A percentile compares a stretch with the other conserved stretches of the same genome.
phyloP scores from a whole-genome alignment of 2,888 invertebrate genomes.

The Thera britannica region DNA sequence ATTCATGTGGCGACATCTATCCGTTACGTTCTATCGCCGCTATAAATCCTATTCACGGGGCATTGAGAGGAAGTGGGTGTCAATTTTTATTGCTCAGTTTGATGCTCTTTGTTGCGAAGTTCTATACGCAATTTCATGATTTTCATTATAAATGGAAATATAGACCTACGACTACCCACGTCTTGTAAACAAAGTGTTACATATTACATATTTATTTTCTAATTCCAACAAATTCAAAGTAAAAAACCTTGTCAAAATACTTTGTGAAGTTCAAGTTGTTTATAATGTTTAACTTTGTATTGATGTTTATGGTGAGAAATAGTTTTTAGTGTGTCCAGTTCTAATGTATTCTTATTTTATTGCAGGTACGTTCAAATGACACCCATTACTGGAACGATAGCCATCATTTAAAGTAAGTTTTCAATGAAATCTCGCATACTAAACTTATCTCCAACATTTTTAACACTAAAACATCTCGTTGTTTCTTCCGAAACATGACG shows the following conservation, averaged over 20 bases:
- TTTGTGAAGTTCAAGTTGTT: no score
- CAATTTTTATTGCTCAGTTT: conserved; percentile 22
- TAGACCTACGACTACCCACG: no score
- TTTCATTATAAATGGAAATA: no score
- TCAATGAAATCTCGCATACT: conserved; percentile 36
- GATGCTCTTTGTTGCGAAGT: conserved; percentile 3
- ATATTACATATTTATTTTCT: no score
- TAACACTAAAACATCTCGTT: conserved; percentile 31
- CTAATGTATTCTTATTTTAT: conserved; percentile 46
- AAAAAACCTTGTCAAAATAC: no score
- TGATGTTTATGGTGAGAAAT: conserved; percentile 10
- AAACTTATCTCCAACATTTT: conserved; percentile 42
- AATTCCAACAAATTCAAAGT: no score
- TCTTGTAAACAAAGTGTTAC: no score
- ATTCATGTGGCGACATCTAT: conserved; percentile 37
- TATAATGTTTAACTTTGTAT: no score
- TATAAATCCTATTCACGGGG: conserved; percentile 26
- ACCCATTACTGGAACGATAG: conserved; percentile 32
- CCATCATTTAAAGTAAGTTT: conserved; percentile 42
- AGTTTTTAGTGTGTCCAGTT: conserved; percentile 10
- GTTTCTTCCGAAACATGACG: conserved; percentile 45
- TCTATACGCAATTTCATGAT: not conserved
- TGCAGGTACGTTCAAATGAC: conserved; percentile 55
- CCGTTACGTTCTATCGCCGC: conserved; percentile 19
- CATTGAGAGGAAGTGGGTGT: conserved; percentile 26